phyloP scores from a whole-genome alignment of 92 coral and sea anemone genomes.

The Porites evermanni region DNA sequence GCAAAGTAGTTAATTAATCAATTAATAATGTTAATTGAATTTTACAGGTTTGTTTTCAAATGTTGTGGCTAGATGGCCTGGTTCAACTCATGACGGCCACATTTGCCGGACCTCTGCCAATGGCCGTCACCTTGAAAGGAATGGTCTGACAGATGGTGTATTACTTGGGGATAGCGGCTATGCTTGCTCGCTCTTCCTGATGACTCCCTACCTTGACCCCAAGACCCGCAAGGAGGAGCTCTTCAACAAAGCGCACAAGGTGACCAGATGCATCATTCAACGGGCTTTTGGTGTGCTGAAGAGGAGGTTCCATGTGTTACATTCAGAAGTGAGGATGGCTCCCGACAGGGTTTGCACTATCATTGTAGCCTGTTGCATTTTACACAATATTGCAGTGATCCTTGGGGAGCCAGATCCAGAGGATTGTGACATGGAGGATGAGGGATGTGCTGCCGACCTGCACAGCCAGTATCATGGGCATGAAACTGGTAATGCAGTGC shows the following conservation, averaged over 20 bases:
- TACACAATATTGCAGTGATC: constrained; percentile 72
- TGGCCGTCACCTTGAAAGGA: constrained; percentile 48
- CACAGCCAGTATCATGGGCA: constrained; percentile 55
- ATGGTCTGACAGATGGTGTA: constrained; percentile 69
- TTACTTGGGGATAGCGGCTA: constrained; percentile 74
- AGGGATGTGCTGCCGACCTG: constrained; percentile 17
- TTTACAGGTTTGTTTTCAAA: constrained; percentile 53
- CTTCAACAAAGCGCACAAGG: constrained; percentile 51
- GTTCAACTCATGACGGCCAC: constrained; percentile 49
- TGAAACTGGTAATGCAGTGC: constrained; percentile 63
- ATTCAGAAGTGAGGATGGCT: constrained; percentile 67
- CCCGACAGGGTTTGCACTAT: constrained; percentile 78
- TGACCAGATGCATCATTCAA: constrained; percentile 60
- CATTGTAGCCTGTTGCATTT: constrained; percentile 68
- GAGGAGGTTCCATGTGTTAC: constrained; percentile 68
- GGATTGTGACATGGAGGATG: constrained; percentile 24
- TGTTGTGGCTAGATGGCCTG: constrained; percentile 57
- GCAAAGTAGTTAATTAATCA: neutral
- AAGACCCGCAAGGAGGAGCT: constrained; percentile 40
- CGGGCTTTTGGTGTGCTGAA: constrained; percentile 68
- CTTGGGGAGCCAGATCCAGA: constrained; percentile 59
- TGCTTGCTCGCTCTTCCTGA: constrained; percentile 61
- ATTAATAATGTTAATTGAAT: neutral
- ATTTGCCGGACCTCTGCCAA: constrained; percentile 54
- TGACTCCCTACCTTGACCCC: constrained; percentile 68